Base-by-base conservation (phyloP, 2,113 vertebrate genomes). In the Myotis davidii region DNA sequence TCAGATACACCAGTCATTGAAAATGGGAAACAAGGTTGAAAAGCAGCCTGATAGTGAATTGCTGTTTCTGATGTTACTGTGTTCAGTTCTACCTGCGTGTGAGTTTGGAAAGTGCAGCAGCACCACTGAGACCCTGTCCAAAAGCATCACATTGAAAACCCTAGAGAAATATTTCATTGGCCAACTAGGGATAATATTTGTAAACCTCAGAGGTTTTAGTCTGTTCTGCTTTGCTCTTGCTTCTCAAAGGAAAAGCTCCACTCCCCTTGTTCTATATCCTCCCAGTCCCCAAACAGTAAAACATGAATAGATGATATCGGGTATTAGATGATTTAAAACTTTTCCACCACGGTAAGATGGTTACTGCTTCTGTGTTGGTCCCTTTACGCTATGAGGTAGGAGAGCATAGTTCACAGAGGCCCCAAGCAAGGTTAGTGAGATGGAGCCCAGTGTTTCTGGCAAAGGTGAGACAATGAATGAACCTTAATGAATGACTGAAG, bases 401-500 rank as follows among this genome's bases (percentile, higher is more conserved):
- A 89, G 27, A 48, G 7, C 5, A 79, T 27, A 85, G 61, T 73
- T 54, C 70, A 13, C 3, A 67, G 56, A 67, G 34, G 42, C 6
- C 14, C 14, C 14, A 13, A 39, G 3, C 6, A 20, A 12, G 0
- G 2, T 14, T 25, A 50, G 1, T 3, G 9, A 34, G 11, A 14
- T 13, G 39, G 4, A 76, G 18, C 34, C 11, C 29, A 48, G 34
- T 32, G 29, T 3, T 94, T 79, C 70, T 59, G 16, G 59, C 11
- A 90, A 74, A 29, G 10, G 37, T 12, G 20, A 27, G 23, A 72
- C 50, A 88, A 42, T 23, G 45, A 59, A 37, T 21, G 32, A 59
- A 14, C 9, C 25, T 65, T n/a, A 45, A n/a, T 37, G 21, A 97
- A 70, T 59, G 45, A 39, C 16, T n/a, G 2, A 90, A 20, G n/a